Conservation (phyloP, 2,888 invertebrate genomes). For the Philereme vetulata region DNA sequence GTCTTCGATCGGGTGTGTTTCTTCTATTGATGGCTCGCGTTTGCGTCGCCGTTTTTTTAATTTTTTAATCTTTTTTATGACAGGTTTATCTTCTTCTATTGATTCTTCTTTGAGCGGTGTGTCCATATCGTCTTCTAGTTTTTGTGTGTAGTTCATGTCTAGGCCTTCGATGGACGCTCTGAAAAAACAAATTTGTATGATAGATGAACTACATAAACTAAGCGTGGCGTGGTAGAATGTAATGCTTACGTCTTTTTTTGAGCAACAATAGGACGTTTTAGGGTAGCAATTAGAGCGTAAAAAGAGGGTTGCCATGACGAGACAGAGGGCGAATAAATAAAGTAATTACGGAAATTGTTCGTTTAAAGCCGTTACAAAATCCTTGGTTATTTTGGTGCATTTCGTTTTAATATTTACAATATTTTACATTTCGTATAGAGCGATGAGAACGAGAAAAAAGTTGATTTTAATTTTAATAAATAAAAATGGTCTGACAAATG, state of each 20-base stretch:
- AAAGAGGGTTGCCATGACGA: conserved; percentile 18
- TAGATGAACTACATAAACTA: not conserved
- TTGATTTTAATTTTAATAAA: too few relatives aligned
- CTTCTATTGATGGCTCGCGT: conserved; percentile 36
- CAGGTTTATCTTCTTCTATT: conserved; percentile 3
- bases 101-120: conserved; percentile 9
- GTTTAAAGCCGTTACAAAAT: not conserved
- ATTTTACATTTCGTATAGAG: too few relatives aligned
- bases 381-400: not conserved
- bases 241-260: conserved; percentile 1
- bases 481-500: too few relatives aligned
- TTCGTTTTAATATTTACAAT: too few relatives aligned
- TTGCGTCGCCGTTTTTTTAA: conserved; percentile 48
- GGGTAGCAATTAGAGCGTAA: conserved; percentile 30
- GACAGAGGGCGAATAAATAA: conserved; percentile 7
- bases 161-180: conserved; percentile 12
- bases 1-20: conserved; percentile 26
- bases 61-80: conserved; percentile 43
- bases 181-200: conserved; percentile 4
- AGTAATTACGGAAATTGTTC: conserved; percentile 14
- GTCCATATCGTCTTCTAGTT: conserved; percentile 30
- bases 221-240: not conserved
- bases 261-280: conserved; percentile 7
- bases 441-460: too few relatives aligned
- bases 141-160: conserved; percentile 8